Evolutionary conservation across 2,113 vertebrate genomes (phyloP).

Genomic region (Eretmochelys imbricata): DNA sequence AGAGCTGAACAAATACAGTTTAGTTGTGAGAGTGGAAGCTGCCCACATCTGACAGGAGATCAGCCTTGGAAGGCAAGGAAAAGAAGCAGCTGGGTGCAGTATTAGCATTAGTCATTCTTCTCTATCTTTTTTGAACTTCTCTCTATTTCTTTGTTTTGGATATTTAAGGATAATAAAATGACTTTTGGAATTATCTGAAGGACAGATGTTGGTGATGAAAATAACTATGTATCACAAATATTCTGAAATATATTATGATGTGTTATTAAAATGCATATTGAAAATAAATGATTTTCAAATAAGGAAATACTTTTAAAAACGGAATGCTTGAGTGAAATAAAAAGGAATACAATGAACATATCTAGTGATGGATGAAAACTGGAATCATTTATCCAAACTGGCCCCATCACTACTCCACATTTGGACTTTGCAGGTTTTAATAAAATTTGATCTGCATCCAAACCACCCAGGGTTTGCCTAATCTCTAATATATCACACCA

Average conservation of each 20-base stretch:
- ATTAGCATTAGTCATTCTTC: neutral
- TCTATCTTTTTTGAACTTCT: neutral
- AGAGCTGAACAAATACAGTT: neutral
- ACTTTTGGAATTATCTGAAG: slow-evolving; percentile 10
- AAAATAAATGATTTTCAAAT: neutral
- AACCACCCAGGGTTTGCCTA: neutral
- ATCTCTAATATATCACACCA: neutral
- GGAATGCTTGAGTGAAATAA: neutral
- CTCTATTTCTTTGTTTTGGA: neutral
- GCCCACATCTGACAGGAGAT: neutral
- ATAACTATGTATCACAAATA: neutral
- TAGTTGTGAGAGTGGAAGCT: neutral
- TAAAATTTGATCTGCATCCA: neutral
- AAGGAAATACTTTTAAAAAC: neutral
- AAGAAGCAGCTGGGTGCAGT: neutral
- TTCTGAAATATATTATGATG: neutral
- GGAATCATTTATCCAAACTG: neutral
- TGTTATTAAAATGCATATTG: neutral
- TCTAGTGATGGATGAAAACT: neutral
- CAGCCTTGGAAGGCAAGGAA: neutral
- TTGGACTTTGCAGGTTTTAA: neutral
- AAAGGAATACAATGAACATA: neutral
- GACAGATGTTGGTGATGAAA: neutral
- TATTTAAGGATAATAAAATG: slow-evolving; percentile 6
- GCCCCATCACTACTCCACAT: neutral